Base-by-base conservation (phyloP, 2,797 vertebrate species). In the Erpetoichthys calabaricus region DNA sequence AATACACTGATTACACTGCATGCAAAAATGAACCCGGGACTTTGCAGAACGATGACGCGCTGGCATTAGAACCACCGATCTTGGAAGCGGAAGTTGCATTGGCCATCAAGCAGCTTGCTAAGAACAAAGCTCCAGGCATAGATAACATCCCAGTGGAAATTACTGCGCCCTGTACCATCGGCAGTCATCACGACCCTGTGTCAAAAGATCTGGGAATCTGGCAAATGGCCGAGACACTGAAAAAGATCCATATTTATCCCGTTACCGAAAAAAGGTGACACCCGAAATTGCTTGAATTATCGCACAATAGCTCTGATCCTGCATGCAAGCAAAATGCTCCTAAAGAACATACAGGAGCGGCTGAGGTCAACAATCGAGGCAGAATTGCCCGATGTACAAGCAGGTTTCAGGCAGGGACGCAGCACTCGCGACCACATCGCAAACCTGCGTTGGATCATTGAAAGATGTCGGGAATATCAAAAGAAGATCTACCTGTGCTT, bases 211-310 rank as follows among this genome's bases (percentile, higher is more conserved):
- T 52, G 51, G 51, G 2, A 52, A 10, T 9, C 9, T 8, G 25
- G 9, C 8, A 8, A 52, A 52, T 52, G 3, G 51, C 51, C 51
- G 3, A 52, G 25, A 25, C 51, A 52, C 51, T 52, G 51, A 51
- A 52, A 52, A 10, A 52, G 51, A 52, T 52, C 51, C 51, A 52
- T 52, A 52, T 52, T 52, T 52, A 10, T 52, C 9, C 6, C 51
- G 2, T 9, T 3, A 8, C 51, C n/a, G 9, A n/a, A n/a, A n/a
- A n/a, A n/a, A n/a, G n/a, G n/a, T n/a, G n/a, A n/a, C n/a, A n/a
- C n/a, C n/a, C n/a, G n/a, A 10, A 51, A n/a, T n/a, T n/a, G n/a
- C n/a, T n/a, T n/a, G n/a, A 52, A 52, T 10, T 52, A 52, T n/a
- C 25, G 51, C 51, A 52, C 51, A 52, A 52, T 52, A 52, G 6